Conservation (phyloP, 2,888 invertebrate genomes). For the Tipula confusa region DNA sequence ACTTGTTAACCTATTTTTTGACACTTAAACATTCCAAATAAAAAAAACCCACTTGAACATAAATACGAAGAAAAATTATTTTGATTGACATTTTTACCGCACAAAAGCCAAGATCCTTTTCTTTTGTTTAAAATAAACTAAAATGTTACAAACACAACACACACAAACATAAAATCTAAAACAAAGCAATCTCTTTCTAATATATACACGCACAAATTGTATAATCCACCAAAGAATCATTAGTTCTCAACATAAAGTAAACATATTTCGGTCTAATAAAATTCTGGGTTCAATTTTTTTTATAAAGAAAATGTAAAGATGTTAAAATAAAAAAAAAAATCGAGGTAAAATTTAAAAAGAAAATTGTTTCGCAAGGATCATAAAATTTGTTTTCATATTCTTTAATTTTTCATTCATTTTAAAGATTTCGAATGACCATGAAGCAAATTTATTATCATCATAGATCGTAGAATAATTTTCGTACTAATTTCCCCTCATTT, state of each 20-base stretch:
- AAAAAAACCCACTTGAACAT: not conserved
- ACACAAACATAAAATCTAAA: not conserved
- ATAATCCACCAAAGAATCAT: not conserved
- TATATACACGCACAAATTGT: not conserved
- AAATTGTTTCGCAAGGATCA: not conserved
- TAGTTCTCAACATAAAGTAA: not conserved
- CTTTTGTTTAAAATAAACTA: not conserved
- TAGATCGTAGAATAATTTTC: not conserved
- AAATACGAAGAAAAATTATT: not conserved
- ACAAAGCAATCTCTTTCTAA: not conserved
- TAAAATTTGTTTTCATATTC: not conserved
- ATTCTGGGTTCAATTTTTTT: not conserved
- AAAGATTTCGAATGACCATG: not conserved
- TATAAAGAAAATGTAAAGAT: not conserved
- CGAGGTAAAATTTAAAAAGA: not conserved
- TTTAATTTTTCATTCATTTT: not conserved
- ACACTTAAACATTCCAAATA: not conserved
- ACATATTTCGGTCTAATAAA: not conserved
- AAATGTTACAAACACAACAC: not conserved
- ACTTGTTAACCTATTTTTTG: not conserved
- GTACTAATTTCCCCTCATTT: not conserved
- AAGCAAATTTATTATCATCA: not conserved
- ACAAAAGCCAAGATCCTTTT: not conserved
- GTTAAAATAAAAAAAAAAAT: not conserved
- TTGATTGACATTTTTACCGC: slow-evolving; percentile 12